These are phyloP conservation scores for Drosophila kepulauana DNA, from an alignment of 1,140 invertebrate genomes.

Conservation along the genomic window DNA sequence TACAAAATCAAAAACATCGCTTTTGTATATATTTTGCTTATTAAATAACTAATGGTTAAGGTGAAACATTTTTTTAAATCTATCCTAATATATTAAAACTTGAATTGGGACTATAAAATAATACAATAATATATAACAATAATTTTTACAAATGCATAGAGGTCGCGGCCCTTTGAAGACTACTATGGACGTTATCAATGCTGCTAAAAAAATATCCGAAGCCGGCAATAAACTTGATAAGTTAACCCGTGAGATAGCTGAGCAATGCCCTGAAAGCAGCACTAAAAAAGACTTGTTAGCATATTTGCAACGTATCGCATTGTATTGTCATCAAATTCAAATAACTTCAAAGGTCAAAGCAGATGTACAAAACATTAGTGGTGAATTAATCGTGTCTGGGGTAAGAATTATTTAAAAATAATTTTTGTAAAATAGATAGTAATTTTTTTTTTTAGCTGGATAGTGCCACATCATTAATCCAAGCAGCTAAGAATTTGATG, in stretches of 20 bases:
- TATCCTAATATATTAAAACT: too few species aligned
- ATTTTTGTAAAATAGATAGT: neutral
- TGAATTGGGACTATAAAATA: too few species aligned
- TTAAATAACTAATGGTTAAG: too few species aligned
- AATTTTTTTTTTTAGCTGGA: slow-evolving; percentile 89
- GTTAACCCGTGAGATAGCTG: slow-evolving; percentile 97
- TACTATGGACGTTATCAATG: slow-evolving; percentile 99
- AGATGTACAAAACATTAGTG: slow-evolving; percentile 99
- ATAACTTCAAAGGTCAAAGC: slow-evolving; percentile 99
- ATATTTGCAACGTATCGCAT: slow-evolving; percentile 97
- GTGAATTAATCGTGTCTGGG: slow-evolving; percentile 98
- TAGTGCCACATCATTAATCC: slow-evolving; percentile 99
- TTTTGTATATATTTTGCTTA: too few species aligned
- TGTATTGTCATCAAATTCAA: slow-evolving; percentile 99
- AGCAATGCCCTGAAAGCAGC: slow-evolving; percentile 98
- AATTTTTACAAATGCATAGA: slow-evolving; percentile 85
- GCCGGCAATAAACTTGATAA: slow-evolving; percentile 98
- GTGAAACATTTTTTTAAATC: too few species aligned
- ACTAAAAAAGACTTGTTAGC: slow-evolving; percentile 99
- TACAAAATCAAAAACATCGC: too few species aligned
- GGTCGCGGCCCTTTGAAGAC: slow-evolving; percentile 99
- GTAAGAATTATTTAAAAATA: slow-evolving; percentile 85
- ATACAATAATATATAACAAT: neutral
- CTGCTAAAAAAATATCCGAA: slow-evolving; percentile 99
- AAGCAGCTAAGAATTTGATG: slow-evolving; percentile 99